phyloP scores from a whole-genome alignment of 2,888 invertebrate genomes.

The Eledone cirrhosa region DNA sequence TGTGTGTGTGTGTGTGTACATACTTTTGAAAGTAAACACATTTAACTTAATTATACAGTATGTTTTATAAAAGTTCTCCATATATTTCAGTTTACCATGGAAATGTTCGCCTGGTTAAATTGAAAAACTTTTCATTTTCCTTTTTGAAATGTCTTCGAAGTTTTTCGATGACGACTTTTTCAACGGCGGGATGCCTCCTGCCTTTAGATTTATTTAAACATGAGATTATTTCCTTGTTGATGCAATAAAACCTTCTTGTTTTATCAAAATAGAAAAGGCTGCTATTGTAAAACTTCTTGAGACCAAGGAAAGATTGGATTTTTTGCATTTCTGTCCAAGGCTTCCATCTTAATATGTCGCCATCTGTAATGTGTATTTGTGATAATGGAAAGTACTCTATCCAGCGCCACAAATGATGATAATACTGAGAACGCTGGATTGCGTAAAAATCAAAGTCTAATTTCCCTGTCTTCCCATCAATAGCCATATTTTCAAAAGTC shows the following conservation, averaged over 20 bases:
- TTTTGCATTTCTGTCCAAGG: constrained; percentile 51
- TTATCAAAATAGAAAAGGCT: constrained; percentile 95
- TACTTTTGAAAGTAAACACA: background rate
- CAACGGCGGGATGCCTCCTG: constrained; percentile 84
- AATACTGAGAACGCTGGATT: constrained; percentile 60
- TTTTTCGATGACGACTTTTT: constrained; percentile 72
- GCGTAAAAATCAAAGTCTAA: constrained; percentile 66
- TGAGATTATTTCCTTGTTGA: constrained; percentile 70
- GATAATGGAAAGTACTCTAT: constrained; percentile 85
- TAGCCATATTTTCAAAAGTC: constrained; percentile 62
- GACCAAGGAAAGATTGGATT: constrained; percentile 55
- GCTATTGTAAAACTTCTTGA: constrained; percentile 45
- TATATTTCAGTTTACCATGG: constrained; percentile 75
- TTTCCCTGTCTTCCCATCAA: constrained; percentile 55
- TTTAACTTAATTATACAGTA: background rate
- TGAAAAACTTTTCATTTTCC: constrained; percentile 69
- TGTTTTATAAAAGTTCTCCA: background rate
- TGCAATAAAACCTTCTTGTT: constrained; percentile 93
- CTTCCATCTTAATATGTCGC: constrained; percentile 48
- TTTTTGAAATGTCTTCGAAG: constrained; percentile 52
- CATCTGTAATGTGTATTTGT: constrained; percentile 92
- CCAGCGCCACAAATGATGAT: constrained; percentile 85
- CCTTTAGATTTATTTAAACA: constrained; percentile 89
- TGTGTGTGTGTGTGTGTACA: background rate
- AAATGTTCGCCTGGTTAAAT: constrained; percentile 87